These are phyloP conservation scores for Dendronephthya gigantea DNA, from an alignment of 64 coral and sea anemone genomes.

Conservation along the genomic window DNA sequence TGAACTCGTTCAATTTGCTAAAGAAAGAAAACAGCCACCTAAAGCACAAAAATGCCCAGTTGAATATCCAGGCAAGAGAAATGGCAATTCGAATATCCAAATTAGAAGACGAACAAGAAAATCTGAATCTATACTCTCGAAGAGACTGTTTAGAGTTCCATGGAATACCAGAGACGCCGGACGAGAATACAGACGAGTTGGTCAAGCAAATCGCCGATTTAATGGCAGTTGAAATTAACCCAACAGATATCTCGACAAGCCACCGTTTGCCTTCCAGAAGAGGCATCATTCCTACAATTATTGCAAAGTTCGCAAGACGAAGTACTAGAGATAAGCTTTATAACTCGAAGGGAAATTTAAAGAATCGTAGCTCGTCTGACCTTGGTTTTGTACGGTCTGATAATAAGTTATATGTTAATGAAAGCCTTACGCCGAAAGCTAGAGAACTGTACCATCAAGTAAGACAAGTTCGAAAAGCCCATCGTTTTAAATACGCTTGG, in stretches of 20 bases:
- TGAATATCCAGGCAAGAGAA: no score
- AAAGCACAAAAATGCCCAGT: no score
- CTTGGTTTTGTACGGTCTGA: slow-evolving; percentile 15
- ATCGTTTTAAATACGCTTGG: slow-evolving; percentile 24
- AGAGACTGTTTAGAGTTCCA: slow-evolving; percentile 27
- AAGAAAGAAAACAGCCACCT: no score
- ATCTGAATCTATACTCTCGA: neutral
- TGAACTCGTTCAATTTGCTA: no score
- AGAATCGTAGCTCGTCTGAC: slow-evolving; percentile 23
- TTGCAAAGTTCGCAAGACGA: slow-evolving; percentile 27
- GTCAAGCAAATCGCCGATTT: slow-evolving; percentile 27
- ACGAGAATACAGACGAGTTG: slow-evolving; percentile 33
- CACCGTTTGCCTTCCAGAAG: slow-evolving; percentile 30
- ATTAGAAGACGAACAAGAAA: neutral
- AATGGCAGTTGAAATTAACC: slow-evolving; percentile 29
- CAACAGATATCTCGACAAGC: slow-evolving; percentile 29
- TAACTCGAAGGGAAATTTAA: slow-evolving; percentile 24
- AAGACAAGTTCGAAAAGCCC: slow-evolving; percentile 13
- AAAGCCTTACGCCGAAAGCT: slow-evolving; percentile 36
- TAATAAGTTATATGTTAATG: slow-evolving; percentile 27
- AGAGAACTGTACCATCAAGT: slow-evolving; percentile 19
- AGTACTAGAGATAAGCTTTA: slow-evolving; percentile 31
- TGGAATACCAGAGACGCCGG: slow-evolving; percentile 22
- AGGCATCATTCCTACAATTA: slow-evolving; percentile 19
- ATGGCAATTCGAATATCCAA: neutral